Base-by-base conservation (phyloP, 2,113 vertebrate genomes). In the Chiloscyllium plagiosum region DNA sequence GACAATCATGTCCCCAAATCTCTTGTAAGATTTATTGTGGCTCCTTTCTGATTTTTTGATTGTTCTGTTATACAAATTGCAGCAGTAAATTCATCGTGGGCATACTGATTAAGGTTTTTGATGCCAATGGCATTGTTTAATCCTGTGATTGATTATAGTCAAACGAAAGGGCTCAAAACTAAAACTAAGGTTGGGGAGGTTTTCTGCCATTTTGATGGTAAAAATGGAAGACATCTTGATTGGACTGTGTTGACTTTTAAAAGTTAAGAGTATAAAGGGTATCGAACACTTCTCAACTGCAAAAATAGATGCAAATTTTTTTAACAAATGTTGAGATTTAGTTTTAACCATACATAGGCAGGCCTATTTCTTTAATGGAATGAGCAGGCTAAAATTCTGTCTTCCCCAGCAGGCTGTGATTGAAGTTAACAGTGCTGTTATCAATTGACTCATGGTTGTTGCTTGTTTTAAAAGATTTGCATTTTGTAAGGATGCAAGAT, bases 391-490 rank as follows among this genome's bases (percentile, higher is more conserved):
- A 93, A 68, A 68, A 93, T 37, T 7, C 89, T 93, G 61, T 66
- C 61, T 92, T 92, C 33, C 89, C 56, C 56, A 66, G 37, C 89
- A 92, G 52, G 52, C 5, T 65, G 87, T 90, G 52, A 29, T 92
- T 37, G 56, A 92, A 37, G 15, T 66, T n/a, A 65, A 92, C 33
- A 61, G 86, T 92, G 56, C 66, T 61, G 29, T 92, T 92, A 92
- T 61, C 56, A n/a, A n/a, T 56, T 92, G 61, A 66, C n/a, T 66
- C 65, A 33, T 92, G 89, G 56, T 65, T 92, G 42, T 61, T 93
- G 61, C 61, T 93, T 68, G 33, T 93, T 93, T 93, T 93, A 93
- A 93, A 61, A 68, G 52, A 90, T 90, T 90, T 90, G 89, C 89
- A 93, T 93, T 93, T 93, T 33, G 17, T 68, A 93, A 93, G 89